A percentile compares a stretch with the other conserved stretches of the same genome.
Evolutionary conservation across 2,888 invertebrate species (phyloP).

Genomic region (Strigamia transsilvanica): DNA sequence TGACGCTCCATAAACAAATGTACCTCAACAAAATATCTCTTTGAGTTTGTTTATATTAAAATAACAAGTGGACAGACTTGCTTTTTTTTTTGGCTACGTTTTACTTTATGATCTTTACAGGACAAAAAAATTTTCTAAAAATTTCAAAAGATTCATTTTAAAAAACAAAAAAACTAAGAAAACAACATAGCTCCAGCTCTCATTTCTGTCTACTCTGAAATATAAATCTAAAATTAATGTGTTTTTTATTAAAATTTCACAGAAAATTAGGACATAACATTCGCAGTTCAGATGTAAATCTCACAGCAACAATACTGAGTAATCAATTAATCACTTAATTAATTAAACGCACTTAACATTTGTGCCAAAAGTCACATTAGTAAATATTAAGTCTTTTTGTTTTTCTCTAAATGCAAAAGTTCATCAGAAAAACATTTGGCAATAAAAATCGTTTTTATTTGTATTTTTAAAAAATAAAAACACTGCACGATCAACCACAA

Average conservation of each 20-base stretch:
- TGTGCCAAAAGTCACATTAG: not conserved
- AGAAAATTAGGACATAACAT: constrained; percentile 26
- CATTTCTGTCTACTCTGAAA: constrained; percentile 2
- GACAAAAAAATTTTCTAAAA: not conserved
- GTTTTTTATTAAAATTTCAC: not conserved
- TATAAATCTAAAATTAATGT: constrained; percentile 7
- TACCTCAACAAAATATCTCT: constrained; percentile 33
- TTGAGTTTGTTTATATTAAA: constrained; percentile 28
- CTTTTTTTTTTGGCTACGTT: not conserved
- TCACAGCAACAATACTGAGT: constrained; percentile 24
- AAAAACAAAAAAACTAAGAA: not conserved
- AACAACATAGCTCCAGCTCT: not conserved
- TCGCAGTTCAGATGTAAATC: not conserved
- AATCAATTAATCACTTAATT: not conserved
- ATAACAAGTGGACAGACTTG: constrained; percentile 39
- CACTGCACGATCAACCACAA: not conserved
- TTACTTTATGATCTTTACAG: constrained; percentile 4
- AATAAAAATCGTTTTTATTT: not conserved
- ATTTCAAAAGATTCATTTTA: not conserved
- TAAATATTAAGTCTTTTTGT: constrained; percentile 25
- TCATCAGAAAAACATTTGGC: constrained; percentile 29
- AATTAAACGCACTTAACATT: constrained; percentile 7
- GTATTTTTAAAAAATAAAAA: constrained; percentile 33
- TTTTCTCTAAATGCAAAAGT: constrained; percentile 29
- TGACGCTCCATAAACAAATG: constrained; percentile 14